Percentiles rank a stretch among this genome's conserved stretches.
Evolutionary conservation across 2,888 invertebrate species (phyloP).

Genomic region (Megastigmus dorsalis): DNA sequence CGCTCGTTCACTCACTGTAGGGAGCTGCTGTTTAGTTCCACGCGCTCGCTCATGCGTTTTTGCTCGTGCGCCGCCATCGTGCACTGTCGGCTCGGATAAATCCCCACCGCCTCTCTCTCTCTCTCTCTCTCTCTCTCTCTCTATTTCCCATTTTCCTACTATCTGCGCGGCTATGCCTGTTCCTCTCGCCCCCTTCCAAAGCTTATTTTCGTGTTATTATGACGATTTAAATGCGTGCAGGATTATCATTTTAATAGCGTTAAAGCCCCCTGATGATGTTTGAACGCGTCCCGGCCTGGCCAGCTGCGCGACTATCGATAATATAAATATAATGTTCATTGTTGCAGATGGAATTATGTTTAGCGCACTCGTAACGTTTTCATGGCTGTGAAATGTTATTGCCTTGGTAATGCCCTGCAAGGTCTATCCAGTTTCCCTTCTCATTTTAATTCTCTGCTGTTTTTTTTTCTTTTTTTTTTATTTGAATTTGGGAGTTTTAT

Average conservation of each 20-base stretch:
- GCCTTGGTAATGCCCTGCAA: neutral
- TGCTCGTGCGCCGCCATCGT: too few species aligned
- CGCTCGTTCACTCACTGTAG: too few species aligned
- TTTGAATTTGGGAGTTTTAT: too few species aligned
- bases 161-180: neutral
- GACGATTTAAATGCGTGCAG: slow-evolving; percentile 2
- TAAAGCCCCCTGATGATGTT: slow-evolving; percentile 9
- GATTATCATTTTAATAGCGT: neutral
- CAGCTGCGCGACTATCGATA: neutral
- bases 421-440: too few species aligned
- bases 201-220: slow-evolving; percentile 8
- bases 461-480: too few species aligned
- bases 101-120: neutral
- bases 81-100: slow-evolving; percentile 19
- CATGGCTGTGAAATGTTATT: neutral
- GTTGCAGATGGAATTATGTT: neutral
- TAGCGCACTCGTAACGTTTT: neutral
- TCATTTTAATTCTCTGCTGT: too few species aligned
- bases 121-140: neutral
- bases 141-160: neutral
- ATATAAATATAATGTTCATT: neutral
- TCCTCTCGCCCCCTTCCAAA: neutral
- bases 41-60: neutral
- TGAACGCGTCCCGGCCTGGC: too few species aligned
- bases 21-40: slow-evolving; percentile 6